Percentiles rank a stretch among this genome's conserved stretches.
phyloP scores from a whole-genome alignment of 2,888 invertebrate species.

The Alviniconcha strummeri region DNA sequence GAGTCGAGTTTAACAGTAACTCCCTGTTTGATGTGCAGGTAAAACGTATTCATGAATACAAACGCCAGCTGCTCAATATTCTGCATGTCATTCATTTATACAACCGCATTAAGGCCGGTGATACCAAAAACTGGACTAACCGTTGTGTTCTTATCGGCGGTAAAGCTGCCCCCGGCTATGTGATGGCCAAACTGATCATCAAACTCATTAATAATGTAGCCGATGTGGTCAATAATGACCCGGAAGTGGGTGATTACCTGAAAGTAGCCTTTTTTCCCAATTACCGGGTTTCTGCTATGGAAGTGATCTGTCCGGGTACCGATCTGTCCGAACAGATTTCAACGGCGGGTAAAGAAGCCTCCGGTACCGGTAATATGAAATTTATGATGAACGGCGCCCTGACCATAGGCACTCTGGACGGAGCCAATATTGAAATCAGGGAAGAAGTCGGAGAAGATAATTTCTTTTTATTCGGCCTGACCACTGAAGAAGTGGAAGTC shows the following conservation, averaged over 20 bases:
- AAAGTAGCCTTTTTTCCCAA: slow-evolving; percentile 95
- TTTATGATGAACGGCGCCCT: slow-evolving; percentile 81
- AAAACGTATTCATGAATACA: too few species aligned
- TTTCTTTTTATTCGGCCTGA: background rate
- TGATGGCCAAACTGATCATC: too few species aligned
- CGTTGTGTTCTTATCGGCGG: too few species aligned
- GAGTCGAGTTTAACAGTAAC: too few species aligned
- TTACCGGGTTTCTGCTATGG: slow-evolving; percentile 96
- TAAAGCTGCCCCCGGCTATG: too few species aligned
- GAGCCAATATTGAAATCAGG: background rate
- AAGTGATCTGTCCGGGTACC: slow-evolving; percentile 97
- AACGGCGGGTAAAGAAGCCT: slow-evolving; percentile 98
- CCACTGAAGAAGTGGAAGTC: background rate
- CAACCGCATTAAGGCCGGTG: too few species aligned
- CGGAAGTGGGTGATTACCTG: slow-evolving; percentile 90
- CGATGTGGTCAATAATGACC: too few species aligned
- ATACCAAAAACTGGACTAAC: too few species aligned
- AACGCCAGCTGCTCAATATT: too few species aligned
- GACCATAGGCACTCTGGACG: background rate
- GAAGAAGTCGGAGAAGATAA: background rate
- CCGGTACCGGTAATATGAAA: slow-evolving; percentile 99
- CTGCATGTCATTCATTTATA: too few species aligned
- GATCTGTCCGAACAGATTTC: slow-evolving; percentile 98
- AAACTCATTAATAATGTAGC: too few species aligned
- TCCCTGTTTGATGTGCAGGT: too few species aligned